Percentiles rank a stretch among this genome's conserved stretches.
phyloP scores from a whole-genome alignment of 2,113 vertebrate species.

The Candoia aspera region DNA sequence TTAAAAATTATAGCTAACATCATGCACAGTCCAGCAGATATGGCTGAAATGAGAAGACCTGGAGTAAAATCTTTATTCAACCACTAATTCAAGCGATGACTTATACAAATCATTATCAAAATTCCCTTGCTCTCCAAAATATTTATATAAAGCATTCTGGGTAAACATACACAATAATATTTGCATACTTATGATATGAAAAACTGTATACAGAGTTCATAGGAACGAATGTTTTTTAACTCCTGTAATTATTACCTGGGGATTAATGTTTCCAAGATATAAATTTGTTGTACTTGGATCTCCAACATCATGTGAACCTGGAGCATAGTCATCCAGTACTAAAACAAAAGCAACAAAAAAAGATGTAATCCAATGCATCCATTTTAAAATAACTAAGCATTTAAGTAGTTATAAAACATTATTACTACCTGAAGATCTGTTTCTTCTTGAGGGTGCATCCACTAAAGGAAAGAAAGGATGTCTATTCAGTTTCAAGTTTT shows the following conservation, averaged over 20 bases:
- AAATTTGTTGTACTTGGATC: slow-evolving; percentile 98
- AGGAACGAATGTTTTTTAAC: background rate
- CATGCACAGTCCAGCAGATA: background rate
- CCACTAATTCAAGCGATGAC: background rate
- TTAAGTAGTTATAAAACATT: slow-evolving; percentile 65
- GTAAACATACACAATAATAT: background rate
- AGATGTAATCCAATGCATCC: slow-evolving; percentile 61
- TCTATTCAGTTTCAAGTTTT: slow-evolving; percentile 55
- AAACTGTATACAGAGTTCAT: background rate
- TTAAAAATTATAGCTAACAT: background rate
- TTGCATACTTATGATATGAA: background rate
- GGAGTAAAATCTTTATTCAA: background rate
- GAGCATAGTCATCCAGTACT: slow-evolving; percentile 97
- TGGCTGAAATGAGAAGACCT: background rate
- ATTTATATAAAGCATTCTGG: background rate
- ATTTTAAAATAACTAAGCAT: slow-evolving; percentile 41
- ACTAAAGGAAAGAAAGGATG: slow-evolving; percentile 76
- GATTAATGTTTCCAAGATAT: slow-evolving; percentile 98
- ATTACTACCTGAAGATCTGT: slow-evolving; percentile 98
- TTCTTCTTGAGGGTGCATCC: slow-evolving; percentile 97
- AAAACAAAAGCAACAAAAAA: slow-evolving; percentile 55
- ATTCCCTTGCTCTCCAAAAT: background rate
- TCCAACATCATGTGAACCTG: slow-evolving; percentile 97
- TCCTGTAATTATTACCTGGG: slow-evolving; percentile 81
- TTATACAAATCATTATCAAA: background rate